Percentiles rank a stretch among this genome's conserved stretches.
Evolutionary conservation across 2,113 vertebrate species (phyloP).

Genomic region (Holacanthus passer): DNA sequence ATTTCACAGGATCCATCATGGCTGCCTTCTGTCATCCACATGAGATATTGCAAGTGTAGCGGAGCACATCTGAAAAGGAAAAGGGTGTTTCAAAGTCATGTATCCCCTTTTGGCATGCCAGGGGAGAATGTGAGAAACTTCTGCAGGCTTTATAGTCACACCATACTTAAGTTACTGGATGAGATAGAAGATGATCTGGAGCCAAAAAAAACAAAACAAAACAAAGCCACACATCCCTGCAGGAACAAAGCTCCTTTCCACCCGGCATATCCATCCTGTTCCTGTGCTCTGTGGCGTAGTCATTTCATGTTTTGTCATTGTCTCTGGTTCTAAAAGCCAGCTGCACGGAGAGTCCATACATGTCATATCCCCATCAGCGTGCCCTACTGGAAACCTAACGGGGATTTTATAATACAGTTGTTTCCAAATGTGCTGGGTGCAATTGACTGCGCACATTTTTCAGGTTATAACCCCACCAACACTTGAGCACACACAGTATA

Average conservation of each 20-base stretch:
- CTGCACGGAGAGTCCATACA: background rate
- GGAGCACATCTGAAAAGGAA: background rate
- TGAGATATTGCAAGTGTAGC: background rate
- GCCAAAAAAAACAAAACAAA: conserved; percentile 1
- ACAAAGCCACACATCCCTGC: background rate
- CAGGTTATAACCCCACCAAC: background rate
- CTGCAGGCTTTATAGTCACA: conserved; percentile 13
- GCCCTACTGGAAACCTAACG: background rate
- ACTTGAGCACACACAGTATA: background rate
- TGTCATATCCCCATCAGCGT: background rate
- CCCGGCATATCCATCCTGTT: background rate
- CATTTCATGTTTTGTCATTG: background rate
- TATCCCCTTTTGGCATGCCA: conserved; percentile 1
- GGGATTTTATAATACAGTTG: conserved; percentile 1
- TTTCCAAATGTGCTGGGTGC: background rate
- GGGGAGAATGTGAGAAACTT: conserved; percentile 9
- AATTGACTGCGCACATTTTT: background rate
- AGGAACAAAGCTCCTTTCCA: conserved; percentile 4
- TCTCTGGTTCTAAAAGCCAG: background rate
- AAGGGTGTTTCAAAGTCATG: conserved; percentile 22
- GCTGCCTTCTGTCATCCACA: background rate
- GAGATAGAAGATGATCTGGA: conserved; percentile 29
- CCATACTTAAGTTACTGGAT: conserved; percentile 9
- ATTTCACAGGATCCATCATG: background rate
- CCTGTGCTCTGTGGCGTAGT: background rate